phyloP scores from a whole-genome alignment of 2,113 vertebrate species.

The Paramisgurnus dabryanus region DNA sequence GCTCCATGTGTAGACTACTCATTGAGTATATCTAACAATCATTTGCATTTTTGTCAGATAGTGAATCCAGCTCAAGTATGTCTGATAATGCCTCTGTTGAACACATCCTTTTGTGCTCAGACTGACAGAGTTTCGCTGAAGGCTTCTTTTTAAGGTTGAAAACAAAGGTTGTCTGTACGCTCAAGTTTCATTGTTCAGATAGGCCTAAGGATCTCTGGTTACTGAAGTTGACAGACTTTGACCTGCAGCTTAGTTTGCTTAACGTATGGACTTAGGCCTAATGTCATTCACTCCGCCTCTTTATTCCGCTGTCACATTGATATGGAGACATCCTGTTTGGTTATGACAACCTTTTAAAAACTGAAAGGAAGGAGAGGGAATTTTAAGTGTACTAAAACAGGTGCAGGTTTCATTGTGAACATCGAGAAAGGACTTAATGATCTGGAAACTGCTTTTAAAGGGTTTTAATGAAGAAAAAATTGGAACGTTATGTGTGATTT shows the following conservation, averaged over 20 bases:
- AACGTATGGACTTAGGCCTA: conserved; percentile 35
- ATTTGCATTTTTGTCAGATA: too few species aligned
- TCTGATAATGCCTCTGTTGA: background rate
- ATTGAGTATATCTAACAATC: too few species aligned
- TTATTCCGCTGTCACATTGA: conserved; percentile 32
- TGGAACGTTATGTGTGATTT: background rate
- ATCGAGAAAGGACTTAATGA: background rate
- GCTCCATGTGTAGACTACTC: background rate
- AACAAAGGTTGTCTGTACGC: conserved; percentile 62
- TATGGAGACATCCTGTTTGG: conserved; percentile 34
- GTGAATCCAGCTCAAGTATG: background rate
- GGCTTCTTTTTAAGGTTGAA: conserved; percentile 50
- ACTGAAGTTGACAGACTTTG: conserved; percentile 55
- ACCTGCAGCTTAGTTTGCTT: conserved; percentile 47
- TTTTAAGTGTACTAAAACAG: background rate
- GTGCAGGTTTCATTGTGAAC: background rate
- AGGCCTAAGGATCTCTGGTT: conserved; percentile 37
- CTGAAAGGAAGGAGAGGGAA: background rate
- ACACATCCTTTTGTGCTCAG: conserved; percentile 39
- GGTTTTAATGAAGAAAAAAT: too few species aligned
- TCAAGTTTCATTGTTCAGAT: conserved; percentile 50
- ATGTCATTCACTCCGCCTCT: conserved; percentile 16
- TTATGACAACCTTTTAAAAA: conserved; percentile 16
- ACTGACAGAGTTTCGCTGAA: conserved; percentile 20
- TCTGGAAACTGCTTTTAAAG: background rate